Evolutionary conservation across 2,888 invertebrate species (phyloP).

Genomic region (Folsomia candida): DNA sequence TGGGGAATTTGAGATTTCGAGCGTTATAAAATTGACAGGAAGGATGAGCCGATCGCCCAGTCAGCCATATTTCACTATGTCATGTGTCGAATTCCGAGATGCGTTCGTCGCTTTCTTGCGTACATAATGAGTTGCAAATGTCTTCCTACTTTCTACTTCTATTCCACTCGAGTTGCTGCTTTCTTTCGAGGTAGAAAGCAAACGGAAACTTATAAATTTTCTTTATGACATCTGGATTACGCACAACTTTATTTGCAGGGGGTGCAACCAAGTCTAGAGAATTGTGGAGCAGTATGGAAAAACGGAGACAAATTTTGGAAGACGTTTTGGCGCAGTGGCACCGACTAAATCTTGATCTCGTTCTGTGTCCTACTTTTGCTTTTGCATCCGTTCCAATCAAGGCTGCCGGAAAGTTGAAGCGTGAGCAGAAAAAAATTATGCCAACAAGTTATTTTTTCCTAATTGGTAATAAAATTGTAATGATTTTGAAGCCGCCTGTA

Average conservation of each 20-base stretch:
- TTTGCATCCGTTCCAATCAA: constrained; percentile 46
- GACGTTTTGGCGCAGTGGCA: constrained; percentile 23
- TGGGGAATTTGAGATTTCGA: neutral
- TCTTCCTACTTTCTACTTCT: constrained; percentile 18
- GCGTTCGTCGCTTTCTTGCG: constrained; percentile 21
- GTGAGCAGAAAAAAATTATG: too few species aligned
- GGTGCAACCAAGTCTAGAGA: constrained; percentile 21
- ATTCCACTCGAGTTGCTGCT: constrained; percentile 24
- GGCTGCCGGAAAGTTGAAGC: constrained; percentile 34
- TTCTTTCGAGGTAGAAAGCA: constrained; percentile 26
- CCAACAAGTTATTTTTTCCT: neutral
- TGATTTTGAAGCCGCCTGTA: constrained; percentile 17
- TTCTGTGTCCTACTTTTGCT: constrained; percentile 54
- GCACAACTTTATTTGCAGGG: too few species aligned
- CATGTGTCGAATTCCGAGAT: constrained; percentile 19
- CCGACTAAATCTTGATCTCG: constrained; percentile 52
- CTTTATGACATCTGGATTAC: too few species aligned
- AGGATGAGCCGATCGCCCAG: constrained; percentile 38
- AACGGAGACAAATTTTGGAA: constrained; percentile 13
- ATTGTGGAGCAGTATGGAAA: constrained; percentile 29
- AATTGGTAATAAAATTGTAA: too few species aligned
- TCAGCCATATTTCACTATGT: constrained; percentile 21
- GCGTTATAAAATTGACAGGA: constrained; percentile 28
- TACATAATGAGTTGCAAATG: constrained; percentile 11
- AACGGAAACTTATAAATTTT: too few species aligned